Evolutionary conservation across 2,888 invertebrate species (phyloP), one percentile per base, ranked within the genome.

Genomic region (Zhengitettix transpicula): DNA sequence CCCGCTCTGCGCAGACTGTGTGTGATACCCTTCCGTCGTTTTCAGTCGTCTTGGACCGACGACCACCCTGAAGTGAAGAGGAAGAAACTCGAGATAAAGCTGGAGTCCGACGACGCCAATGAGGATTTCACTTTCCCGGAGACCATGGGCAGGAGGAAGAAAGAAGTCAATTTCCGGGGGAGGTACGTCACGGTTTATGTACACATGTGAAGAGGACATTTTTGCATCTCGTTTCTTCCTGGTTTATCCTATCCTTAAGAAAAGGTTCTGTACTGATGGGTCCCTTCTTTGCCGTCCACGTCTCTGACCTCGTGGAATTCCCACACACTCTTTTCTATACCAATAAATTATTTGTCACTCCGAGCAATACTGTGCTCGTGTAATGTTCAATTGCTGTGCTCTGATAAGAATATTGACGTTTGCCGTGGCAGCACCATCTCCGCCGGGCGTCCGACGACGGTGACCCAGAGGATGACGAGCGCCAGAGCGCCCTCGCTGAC

Each of bases 71-170:
- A 79, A 68, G 76, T 79, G 55, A 80, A 81, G 71, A 77, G 80
- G 68, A 78, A 77, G 68, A 81, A 81, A 71, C 74, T 80, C 71
- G 82, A 81, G 67, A 80, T 85, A 67, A 86, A 86, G 74, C 71
- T 84, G 68, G 85, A 86, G 73, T 81, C 84, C 68, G 85, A 85
- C 70, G 81, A 85, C 69, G 81, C 83, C 55, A 82, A 79, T 69
- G 82, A 82, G 68, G 81, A 82, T 71, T 86, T 84, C 73, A 76
- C 81, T 65, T 85, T 84, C 72, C 77, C 77, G 61, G 78, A 81
- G 66, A 73, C 75, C 56, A 55, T 61, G 52, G 60, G 64, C 68
- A 69, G 68, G 67, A 64, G 60, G 67, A 58, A 61, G 66, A 59
- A 60, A 44, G 55, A 17, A 9, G 41, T 40, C 10, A 10, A 14